Base-by-base conservation (phyloP, 2,888 invertebrate genomes). In the Agrilus mali region DNA sequence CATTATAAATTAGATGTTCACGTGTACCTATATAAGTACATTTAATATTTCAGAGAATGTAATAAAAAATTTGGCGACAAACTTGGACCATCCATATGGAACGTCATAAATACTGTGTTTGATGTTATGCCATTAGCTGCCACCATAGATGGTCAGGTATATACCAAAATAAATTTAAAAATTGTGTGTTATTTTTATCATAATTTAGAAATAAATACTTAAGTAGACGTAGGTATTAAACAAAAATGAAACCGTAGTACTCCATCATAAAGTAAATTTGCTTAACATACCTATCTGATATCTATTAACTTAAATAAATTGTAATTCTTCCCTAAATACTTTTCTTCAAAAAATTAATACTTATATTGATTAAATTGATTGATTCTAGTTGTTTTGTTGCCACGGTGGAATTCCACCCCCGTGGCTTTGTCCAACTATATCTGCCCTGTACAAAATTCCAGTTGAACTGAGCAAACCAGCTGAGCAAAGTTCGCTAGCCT, bases 351-450 rank as follows among this genome's bases (percentile, higher is more conserved):
- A 20, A 20, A 4, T 20, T 20, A 20, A 20, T 20, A 20, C 6
- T n/a, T 44, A 4, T 43, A 38, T 16, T 13, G 7, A 15, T 3
- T 32, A 15, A 41, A n/a, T n/a, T n/a, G n/a, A n/a, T n/a, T 36
- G 37, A 35, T 56, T 53, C 4, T 56, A 81, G 79, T 72, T 85
- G 40, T 85, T 85, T 58, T 85, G 84, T 64, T 81, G 80, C 44
- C 86, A 86, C 61, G 86, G 86, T 13, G 86, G 86, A 7, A 82
- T 85, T 44, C 84, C 84, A 1, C 80, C 80, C 1, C 78, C 80
- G 2, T 77, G 72, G 74, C 66, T 78, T 47, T 78, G 79, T 52
- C 78, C 78, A 0, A 67, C 73, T 20, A 69, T 78, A 33, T 63
- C 72, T 2, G 74, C 75, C 12, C 80, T 84, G 31, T 77, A 80